phyloP scores from a whole-genome alignment of 2,797 vertebrate species.

The Xiphorhynchus erythropygius region DNA sequence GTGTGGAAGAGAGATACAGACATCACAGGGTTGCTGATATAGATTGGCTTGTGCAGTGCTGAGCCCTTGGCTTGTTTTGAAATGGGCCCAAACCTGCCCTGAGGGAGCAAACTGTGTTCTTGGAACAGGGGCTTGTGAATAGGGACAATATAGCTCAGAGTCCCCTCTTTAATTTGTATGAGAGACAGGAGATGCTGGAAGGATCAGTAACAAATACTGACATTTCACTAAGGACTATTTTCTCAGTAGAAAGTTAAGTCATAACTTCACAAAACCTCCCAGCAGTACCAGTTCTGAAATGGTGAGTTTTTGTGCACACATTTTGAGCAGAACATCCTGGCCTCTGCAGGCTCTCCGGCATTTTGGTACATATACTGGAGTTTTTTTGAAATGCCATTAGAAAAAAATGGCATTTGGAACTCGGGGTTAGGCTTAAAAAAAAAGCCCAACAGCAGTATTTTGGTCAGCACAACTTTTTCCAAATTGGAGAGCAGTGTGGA shows the following conservation, averaged over 20 bases:
- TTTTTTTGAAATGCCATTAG: neutral
- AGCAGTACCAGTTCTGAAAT: neutral
- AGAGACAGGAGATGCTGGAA: neutral
- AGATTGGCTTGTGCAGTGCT: neutral
- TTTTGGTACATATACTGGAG: neutral
- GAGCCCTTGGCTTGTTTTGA: neutral
- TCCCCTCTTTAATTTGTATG: neutral
- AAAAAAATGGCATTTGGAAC: fast-evolving
- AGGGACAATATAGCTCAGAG: neutral
- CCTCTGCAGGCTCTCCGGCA: neutral
- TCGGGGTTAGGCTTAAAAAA: neutral
- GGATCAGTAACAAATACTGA: neutral
- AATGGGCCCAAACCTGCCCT: neutral
- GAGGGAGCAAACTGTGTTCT: neutral
- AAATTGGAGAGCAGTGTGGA: fast-evolving
- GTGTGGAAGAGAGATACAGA: neutral
- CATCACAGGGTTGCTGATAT: fast-evolving
- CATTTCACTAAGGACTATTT: neutral
- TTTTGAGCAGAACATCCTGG: neutral
- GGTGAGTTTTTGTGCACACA: neutral
- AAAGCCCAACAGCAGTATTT: neutral
- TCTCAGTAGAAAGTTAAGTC: neutral
- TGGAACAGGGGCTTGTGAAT: neutral
- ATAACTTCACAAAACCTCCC: neutral
- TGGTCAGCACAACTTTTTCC: neutral